Evolutionary conservation across 1,140 invertebrate genomes (phyloP), one percentile per base, ranked within the genome.

Genomic region (Musca vetustissima): DNA sequence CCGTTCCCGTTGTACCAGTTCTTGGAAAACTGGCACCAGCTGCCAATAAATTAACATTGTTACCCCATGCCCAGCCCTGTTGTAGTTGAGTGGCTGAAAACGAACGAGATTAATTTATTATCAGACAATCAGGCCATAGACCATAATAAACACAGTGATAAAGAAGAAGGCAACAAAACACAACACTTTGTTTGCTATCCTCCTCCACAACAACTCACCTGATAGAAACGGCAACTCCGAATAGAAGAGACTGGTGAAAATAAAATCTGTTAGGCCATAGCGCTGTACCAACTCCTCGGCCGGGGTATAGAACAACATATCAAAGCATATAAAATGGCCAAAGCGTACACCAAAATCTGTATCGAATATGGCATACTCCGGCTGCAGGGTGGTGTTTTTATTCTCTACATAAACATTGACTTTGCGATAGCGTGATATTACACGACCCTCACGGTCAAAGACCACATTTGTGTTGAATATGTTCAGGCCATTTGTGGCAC

Each of bases 261-360:
- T 83, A 48, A 95, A 85, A 76, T 94, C 89, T 1, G 84, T 87
- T 0, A 94, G 74, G 1, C 83, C 77, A 55, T 71, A 64, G 1
- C 69, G 61, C 28, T 75, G 71, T 7, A 83, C 72, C 8, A 82
- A 53, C 25, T 78, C 71, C 64, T 75, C 69, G 4, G 78, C 72
- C 0, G 93, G 93, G 4, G 85, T 77, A 65, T 87, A 73, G 74
- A 90, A 94, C 1, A 93, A 70, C 43, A 95, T 87, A 76, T 95
- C 93, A 74, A 92, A 93, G 76, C 92, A 93, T 15, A 88, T 90
- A 68, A 93, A 87, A 14, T 89, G 85, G 0, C 92, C 93, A 77
- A 97, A 96, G 17, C 84, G 89, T 0, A 93, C 91, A 1, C 89
- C 89, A 75, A 95, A 96, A 77, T 94, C 92, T 0, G 93, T 95